Evolutionary conservation across 2,888 invertebrate genomes (phyloP).

Genomic region (Conus canariensis): DNA sequence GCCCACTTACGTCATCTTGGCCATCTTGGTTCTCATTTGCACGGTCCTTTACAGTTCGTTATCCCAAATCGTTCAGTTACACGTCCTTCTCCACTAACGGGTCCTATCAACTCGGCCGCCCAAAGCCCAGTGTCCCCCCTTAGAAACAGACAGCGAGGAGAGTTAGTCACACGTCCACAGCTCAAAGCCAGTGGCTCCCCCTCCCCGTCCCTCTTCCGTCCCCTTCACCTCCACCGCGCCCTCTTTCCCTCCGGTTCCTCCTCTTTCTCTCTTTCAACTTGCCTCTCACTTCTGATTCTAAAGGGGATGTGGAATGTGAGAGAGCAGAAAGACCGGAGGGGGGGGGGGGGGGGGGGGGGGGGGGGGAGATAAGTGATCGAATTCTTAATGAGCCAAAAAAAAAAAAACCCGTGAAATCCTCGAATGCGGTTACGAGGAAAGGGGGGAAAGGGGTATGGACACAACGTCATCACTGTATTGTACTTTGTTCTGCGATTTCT

Average conservation of each 20-base stretch:
- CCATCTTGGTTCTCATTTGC: too few species aligned
- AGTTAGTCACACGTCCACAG: slow-evolving; percentile 19
- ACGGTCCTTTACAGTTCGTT: too few species aligned
- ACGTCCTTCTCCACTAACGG: too few species aligned
- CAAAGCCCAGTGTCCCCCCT: neutral
- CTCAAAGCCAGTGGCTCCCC: neutral
- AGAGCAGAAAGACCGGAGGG: neutral
- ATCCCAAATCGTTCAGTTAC: too few species aligned
- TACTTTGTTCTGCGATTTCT: too few species aligned
- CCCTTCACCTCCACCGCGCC: neutral
- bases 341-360: neutral
- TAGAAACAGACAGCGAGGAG: neutral
- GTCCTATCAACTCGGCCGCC: neutral
- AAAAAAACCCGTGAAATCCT: too few species aligned
- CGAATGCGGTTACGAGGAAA: too few species aligned
- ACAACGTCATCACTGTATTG: too few species aligned
- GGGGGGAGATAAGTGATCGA: neutral
- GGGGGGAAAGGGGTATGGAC: too few species aligned
- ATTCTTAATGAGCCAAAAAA: too few species aligned
- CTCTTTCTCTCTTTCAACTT: too few species aligned
- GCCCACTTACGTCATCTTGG: too few species aligned
- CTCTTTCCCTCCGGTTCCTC: neutral
- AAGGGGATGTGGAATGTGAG: neutral
- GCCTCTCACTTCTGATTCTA: neutral
- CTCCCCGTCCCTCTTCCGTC: neutral